These are phyloP conservation scores for Acrocephalus arundinaceus DNA, from an alignment of 2,113 vertebrate species.

Conservation along the genomic window DNA sequence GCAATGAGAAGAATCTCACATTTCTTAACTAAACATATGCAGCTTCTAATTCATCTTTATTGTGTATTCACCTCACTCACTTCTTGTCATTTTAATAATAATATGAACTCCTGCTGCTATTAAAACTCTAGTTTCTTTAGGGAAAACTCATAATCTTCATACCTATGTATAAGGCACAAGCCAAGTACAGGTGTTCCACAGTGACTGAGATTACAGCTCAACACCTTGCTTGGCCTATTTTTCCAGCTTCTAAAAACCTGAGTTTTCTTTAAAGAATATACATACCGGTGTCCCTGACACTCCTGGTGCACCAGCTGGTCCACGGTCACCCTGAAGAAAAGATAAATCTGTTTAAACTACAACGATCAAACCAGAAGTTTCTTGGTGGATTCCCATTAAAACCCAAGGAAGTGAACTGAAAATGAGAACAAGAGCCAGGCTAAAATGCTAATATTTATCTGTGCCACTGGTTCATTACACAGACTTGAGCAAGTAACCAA, in stretches of 20 bases:
- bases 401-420: not conserved
- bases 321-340: slow-evolving; percentile 83
- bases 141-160: not conserved
- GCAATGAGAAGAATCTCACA: not conserved
- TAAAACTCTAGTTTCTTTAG: not conserved
- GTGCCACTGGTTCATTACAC: not conserved
- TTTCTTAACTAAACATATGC: not conserved
- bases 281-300: slow-evolving; percentile 77
- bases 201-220: not conserved
- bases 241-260: not conserved
- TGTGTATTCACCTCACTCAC: not conserved
- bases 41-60: not conserved
- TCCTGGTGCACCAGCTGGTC: slow-evolving; percentile 80
- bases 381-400: not conserved
- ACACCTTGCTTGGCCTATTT: not conserved
- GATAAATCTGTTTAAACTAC: not conserved
- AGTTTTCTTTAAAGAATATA: slow-evolving; percentile 21
- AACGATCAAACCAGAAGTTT: not conserved
- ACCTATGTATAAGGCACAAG: not conserved
- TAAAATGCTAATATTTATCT: not conserved
- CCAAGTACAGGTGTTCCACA: not conserved
- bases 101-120: not conserved
- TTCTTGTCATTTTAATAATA: not conserved
- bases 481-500: not conserved
- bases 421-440: not conserved